Base-by-base conservation (phyloP, 2,888 invertebrate genomes). In the Synanthedon andrenaeformis region DNA sequence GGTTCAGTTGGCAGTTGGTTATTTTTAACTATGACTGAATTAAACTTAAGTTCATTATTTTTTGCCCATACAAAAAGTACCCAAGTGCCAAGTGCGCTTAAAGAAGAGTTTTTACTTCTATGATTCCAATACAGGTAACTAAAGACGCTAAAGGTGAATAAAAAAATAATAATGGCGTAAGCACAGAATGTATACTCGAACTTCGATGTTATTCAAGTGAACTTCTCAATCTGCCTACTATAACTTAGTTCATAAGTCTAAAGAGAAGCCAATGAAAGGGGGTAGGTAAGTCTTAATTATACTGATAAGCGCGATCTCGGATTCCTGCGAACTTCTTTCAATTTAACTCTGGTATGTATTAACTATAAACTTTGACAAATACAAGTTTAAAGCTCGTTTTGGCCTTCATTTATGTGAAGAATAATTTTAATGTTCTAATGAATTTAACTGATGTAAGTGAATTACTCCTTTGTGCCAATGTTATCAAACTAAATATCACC, bases 261-360 rank as follows among this genome's bases (percentile, higher is more conserved):
- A 53, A 53, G 52, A 54, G 59, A 53, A 58, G 50, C 53, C 58
- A 54, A 56, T 59, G 59, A 57, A 56, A 49, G 58, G 56, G 56
- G 55, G 55, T 56, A 54, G 54, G 57, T 55, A 41, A 59, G 55
- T 57, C 55, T 56, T 58, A 57, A 58, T 58, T 58, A 61, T 55
- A 56, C 58, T 55, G 58, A 58, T 57, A 58, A 54, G 52, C 51
- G 42, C 54, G 55, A 53, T 53, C 51, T 49, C 49, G 49, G 50
- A 23, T 28, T 50, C 42, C 42, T 42, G 51, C 45, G 17, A 52
- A 56, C 54, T 56, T 57, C 57, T 61, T 57, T 56, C 54, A 57
- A 56, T 59, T 59, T 55, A 54, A 56, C 53, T 54, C 52, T 49
- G 56, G 54, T 55, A 51, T 19, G 12, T 49, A 12, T 23, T 19